These are phyloP conservation scores for Brienomyrus longianalis DNA, from an alignment of 2,113 vertebrate species.

Conservation along the genomic window DNA sequence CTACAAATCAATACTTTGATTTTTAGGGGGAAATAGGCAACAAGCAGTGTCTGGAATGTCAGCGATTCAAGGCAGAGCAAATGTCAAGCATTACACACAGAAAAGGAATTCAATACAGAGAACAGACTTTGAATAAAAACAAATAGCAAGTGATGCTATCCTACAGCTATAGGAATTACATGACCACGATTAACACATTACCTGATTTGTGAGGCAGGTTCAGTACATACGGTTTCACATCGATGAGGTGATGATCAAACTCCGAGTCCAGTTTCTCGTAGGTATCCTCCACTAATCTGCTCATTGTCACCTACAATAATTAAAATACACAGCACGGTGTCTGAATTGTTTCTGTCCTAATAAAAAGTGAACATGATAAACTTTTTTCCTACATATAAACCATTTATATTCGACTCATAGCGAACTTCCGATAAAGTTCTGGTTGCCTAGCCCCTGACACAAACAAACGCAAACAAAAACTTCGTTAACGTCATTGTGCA, in stretches of 20 bases:
- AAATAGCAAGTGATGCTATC: not conserved
- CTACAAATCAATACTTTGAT: not conserved
- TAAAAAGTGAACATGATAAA: not conserved
- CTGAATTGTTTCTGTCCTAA: not conserved
- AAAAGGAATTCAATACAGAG: not conserved
- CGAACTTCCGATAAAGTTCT: not conserved
- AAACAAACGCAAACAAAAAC: not conserved
- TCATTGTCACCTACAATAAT: slow-evolving; percentile 54
- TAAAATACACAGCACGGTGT: slow-evolving; percentile 22
- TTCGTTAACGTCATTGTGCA: not conserved
- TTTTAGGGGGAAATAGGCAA: not conserved
- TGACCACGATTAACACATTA: slow-evolving; percentile 31
- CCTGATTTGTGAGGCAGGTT: slow-evolving; percentile 72
- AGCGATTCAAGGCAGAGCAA: not conserved
- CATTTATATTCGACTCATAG: not conserved
- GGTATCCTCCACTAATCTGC: slow-evolving; percentile 61
- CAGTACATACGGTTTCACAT: slow-evolving; percentile 85
- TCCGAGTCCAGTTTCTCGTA: slow-evolving; percentile 76
- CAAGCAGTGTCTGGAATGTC: not conserved
- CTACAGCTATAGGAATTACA: not conserved
- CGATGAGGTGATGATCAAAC: slow-evolving; percentile 76
- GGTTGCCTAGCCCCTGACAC: not conserved
- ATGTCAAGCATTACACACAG: not conserved
- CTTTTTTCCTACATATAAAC: not conserved
- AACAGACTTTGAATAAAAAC: not conserved